Conservation (phyloP, 2,113 vertebrate genomes). For the Epinephelus moara region DNA sequence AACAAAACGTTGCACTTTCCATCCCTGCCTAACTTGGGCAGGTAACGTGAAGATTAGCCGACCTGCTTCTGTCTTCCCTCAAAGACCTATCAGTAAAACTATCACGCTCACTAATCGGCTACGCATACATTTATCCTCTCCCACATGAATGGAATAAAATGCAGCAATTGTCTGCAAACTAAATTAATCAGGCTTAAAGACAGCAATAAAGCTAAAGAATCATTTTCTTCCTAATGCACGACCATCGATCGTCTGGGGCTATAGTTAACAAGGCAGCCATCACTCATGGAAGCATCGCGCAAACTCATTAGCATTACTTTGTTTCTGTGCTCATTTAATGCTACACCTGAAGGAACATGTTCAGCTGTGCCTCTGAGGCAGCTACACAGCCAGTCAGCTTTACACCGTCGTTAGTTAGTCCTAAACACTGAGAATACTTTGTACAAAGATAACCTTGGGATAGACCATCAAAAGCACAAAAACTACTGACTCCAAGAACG, state of each 20-base stretch:
- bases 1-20: neutral
- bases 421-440: constrained; percentile 29
- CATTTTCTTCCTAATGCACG: constrained; percentile 47
- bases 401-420: constrained; percentile 39
- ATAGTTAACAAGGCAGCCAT: constrained; percentile 59
- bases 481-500: neutral
- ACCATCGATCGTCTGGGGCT: constrained; percentile 50
- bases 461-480: constrained; percentile 8
- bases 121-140: constrained; percentile 52
- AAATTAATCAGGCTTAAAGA: constrained; percentile 64
- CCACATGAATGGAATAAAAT: constrained; percentile 57
- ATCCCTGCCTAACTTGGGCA: constrained; percentile 18
- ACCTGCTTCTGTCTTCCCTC: constrained; percentile 31
- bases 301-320: constrained; percentile 58
- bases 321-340: constrained; percentile 59
- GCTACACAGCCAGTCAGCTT: constrained; percentile 22
- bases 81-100: constrained; percentile 46
- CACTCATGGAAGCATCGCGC: constrained; percentile 30
- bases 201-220: constrained; percentile 52
- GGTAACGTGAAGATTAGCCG: constrained; percentile 48
- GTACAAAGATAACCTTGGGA: constrained; percentile 38
- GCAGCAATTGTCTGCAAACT: constrained; percentile 49
- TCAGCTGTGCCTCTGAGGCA: constrained; percentile 44
- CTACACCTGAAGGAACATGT: constrained; percentile 53
- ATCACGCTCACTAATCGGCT: constrained; percentile 46